Base-by-base conservation (phyloP, 2,888 invertebrate species). In the Sepiola atlantica region DNA sequence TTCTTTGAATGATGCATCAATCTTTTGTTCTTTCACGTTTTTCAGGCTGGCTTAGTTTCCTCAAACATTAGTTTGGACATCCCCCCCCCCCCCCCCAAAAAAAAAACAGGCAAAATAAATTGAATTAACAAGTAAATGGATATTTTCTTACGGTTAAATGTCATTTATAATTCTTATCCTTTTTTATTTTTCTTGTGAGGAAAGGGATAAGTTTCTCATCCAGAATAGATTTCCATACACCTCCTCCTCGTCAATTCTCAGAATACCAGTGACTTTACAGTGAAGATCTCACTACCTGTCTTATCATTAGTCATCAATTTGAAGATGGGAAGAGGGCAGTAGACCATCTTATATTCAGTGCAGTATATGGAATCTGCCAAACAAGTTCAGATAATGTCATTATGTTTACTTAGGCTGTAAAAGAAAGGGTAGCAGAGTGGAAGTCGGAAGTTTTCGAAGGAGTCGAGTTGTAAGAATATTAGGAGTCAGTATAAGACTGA, bases 51-150 rank as follows among this genome's bases (percentile, higher is more conserved):
- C 3, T 61, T 61, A 61, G 21, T 61, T 24, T 24, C 21, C n/a
- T 77, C 32, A n/a, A 77, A 77, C n/a, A 32, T 32, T 28, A 28
- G 77, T n/a, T 77, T 77, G 77, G 16, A 32, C 77, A 32, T 77
- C 12, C n/a, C n/a, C 14, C n/a, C 18, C 45, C 45, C 2, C 45
- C 45, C 45, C 45, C 45, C n/a, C n/a, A n/a, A 77, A 77, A 77
- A 77, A n/a, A 77, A 77, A n/a, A n/a, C 77, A 77, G 77, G n/a
- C 32, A 77, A 77, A 77, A 77, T 77, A 77, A 77, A 77, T 77
- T 32, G n/a, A 77, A 21, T 77, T 77, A 77, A n/a, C 77, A 12
- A 32, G 77, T 77, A 77, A 77, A 77, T 77, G 77, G 77, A 32
- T 14, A 32, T n/a, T 77, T n/a, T 77, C n/a, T 77, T 45, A 77